Evolutionary conservation across 2,113 vertebrate species (phyloP), one percentile per base, ranked within the genome.

Genomic region (Podocnemis expansa): DNA sequence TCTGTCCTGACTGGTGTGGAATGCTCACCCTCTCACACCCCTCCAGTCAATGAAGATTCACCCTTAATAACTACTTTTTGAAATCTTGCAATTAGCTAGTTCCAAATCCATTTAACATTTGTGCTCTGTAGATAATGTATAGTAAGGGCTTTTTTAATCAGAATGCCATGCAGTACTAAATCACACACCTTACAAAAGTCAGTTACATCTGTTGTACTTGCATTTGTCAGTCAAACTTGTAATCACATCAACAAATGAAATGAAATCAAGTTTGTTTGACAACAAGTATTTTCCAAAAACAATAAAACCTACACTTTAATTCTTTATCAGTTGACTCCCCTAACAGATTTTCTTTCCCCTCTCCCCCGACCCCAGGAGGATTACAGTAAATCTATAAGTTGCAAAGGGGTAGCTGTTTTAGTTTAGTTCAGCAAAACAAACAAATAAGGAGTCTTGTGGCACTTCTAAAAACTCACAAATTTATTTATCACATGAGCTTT

Each of bases 261-360:
- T 75, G 14, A 94, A 85, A 88, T 75, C 14, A 58, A 86, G 67
- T 73, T 75, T 43, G 45, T 10, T 1, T n/a, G 0, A 10, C 56
- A 90, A 88, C 21, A 14, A 1, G 1, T 78, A 1, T 80, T 25
- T 63, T 95, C 29, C n/a, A 55, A 75, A 52, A 75, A 1, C 51
- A 21, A 49, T n/a, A 34, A 21, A 2, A 0, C 0, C 1, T 0
- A 45, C 38, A 22, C 3, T 82, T 67, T n/a, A 82, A 4, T 87
- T 52, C 47, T 92, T 94, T 75, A 24, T 75, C 38, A 25, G 24
- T 6, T 16, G 81, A 82, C 51, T 58, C 22, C 90, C 75, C 25
- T n/a, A 55, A 7, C 14, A 85, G 21, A 43, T 24, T 89, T 9
- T 82, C 87, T 29, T 22, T 47, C 47, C 47, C 47, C 47, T 47